Conservation (phyloP, 2,888 invertebrate species). For the Acleris cristana region DNA sequence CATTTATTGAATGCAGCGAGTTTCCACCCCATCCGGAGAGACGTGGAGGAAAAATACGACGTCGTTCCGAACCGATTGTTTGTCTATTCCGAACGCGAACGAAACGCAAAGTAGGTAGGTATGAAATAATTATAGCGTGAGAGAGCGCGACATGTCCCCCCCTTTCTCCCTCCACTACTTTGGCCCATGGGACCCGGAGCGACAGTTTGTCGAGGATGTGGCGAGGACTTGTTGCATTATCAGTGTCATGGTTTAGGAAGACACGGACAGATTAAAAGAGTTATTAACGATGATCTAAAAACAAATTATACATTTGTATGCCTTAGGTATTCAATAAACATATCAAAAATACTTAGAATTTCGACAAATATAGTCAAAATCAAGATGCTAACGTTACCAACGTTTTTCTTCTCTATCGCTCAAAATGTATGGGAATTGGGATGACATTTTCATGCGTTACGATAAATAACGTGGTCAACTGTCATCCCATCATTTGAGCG, state of each 20-base stretch:
- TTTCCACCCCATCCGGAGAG: constrained; percentile 51
- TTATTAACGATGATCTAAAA: constrained; percentile 10
- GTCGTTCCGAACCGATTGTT: constrained; percentile 64
- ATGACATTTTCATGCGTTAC: too few species aligned
- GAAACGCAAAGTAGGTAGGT: constrained; percentile 62
- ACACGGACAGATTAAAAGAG: constrained; percentile 22
- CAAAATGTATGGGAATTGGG: too few species aligned
- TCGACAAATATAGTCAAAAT: too few species aligned
- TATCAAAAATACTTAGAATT: too few species aligned
- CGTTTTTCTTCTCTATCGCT: too few species aligned
- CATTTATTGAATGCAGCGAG: constrained; percentile 59
- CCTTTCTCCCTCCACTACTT: constrained; percentile 39
- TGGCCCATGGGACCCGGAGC: constrained; percentile 41
- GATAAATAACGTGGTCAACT: too few species aligned
- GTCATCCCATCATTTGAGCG: too few species aligned
- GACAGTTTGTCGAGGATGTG: constrained; percentile 70
- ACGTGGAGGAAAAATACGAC: constrained; percentile 67
- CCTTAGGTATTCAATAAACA: too few species aligned
- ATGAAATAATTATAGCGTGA: constrained; percentile 79
- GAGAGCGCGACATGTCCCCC: constrained; percentile 62
- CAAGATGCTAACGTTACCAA: too few species aligned
- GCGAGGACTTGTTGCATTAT: constrained; percentile 80
- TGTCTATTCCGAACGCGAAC: constrained; percentile 65
- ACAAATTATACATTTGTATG: too few species aligned
- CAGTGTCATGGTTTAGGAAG: constrained; percentile 65